Percentiles rank a stretch among this genome's conserved stretches.
These are phyloP conservation scores for Gonocerus acuteangulatus DNA, from an alignment of 2,888 invertebrate genomes.

Conservation along the genomic window DNA sequence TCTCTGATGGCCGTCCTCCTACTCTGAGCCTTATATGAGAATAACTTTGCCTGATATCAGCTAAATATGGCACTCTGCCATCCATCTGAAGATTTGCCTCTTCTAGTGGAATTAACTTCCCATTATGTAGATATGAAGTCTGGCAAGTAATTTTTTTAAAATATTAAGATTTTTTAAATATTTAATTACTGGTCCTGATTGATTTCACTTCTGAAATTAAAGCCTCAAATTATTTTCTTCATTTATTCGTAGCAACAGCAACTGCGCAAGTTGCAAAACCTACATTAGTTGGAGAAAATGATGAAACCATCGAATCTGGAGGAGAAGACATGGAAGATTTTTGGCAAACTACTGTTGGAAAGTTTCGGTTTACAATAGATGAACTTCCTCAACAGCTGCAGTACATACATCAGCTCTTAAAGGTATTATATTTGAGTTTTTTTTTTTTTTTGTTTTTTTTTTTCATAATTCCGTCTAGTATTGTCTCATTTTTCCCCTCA, in stretches of 20 bases:
- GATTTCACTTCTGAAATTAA: too few relatives aligned
- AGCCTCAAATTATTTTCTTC: too few relatives aligned
- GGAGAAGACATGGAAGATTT: conserved; percentile 73
- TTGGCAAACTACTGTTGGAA: conserved; percentile 89
- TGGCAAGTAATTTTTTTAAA: not conserved
- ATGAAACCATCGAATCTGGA: conserved; percentile 60
- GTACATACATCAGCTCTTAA: conserved; percentile 82
- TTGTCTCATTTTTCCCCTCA: too few relatives aligned
- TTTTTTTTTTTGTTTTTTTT: too few relatives aligned
- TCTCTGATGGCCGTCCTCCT: too few relatives aligned
- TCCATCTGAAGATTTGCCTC: too few relatives aligned
- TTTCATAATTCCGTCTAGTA: too few relatives aligned
- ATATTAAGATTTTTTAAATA: not conserved
- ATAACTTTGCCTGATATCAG: too few relatives aligned
- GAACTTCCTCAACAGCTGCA: conserved; percentile 87
- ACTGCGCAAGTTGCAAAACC: conserved; percentile 68
- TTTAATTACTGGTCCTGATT: not conserved
- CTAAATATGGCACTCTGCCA: too few relatives aligned
- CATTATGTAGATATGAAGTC: too few relatives aligned
- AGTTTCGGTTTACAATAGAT: conserved; percentile 82
- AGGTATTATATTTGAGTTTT: conserved; percentile 56
- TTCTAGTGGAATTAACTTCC: too few relatives aligned
- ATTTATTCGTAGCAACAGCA: conserved; percentile 56
- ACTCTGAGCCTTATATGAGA: too few relatives aligned
- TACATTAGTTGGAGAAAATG: conserved; percentile 67